Base-by-base conservation (phyloP, 2,797 vertebrate species). In the Paedocypris micromegethes region DNA sequence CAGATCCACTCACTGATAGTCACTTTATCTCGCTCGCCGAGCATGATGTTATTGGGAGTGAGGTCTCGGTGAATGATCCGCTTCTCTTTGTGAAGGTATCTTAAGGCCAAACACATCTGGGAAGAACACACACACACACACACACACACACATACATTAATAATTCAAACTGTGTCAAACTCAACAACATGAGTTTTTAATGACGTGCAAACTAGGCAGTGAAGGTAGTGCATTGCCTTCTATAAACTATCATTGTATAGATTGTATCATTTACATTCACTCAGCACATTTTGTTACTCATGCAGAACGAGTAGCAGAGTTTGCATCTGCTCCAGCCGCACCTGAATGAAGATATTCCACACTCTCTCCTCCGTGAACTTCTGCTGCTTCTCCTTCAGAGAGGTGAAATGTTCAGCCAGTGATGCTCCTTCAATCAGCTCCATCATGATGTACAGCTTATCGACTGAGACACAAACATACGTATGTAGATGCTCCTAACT, bases 271-370 rank as follows among this genome's bases (percentile, higher is more conserved):
- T 23, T 23, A 23, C 23, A 23, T 47, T 41, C 4, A 51, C 5
- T 46, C 3, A 9, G 6, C 23, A 23, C 23, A 57, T 58, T 38
- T 60, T 45, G 7, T 39, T 61, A 2, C 8, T 54, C 46, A 43
- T 40, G 47, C 44, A 56, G 53, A 46, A 1, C 0, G 5, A 63
- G 5, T 4, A 23, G 23, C 23, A 23, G 23, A 23, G 23, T 23
- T 23, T 23, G 23, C 23, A 23, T 23, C 23, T 23, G 23, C 23
- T 23, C 23, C 23, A 23, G 23, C 23, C 37, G 79, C 81, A 94
- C 94, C 90, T 96, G 93, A 64, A 96, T 92, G 84, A 98, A 97
- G 75, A 96, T 85, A 79, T 88, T 91, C 92, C 93, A 96, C 9
- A 98, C 82, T 82, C 89, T 87, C 47, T 94, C 92, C 78, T 95